phyloP scores from a whole-genome alignment of 2,797 vertebrate species.

The Bryconaethiops microstoma region DNA sequence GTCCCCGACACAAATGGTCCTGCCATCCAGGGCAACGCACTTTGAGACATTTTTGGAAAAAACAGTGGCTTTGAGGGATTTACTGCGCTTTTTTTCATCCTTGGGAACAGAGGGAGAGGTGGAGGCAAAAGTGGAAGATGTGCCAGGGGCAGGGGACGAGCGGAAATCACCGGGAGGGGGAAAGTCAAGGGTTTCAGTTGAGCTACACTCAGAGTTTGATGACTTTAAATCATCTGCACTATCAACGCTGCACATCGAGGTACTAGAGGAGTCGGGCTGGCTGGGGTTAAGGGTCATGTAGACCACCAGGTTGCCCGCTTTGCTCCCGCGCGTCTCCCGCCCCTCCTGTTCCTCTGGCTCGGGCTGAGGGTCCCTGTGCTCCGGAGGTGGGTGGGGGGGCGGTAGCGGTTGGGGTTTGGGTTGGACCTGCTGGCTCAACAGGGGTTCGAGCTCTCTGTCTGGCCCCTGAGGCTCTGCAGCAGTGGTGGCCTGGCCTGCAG shows the following conservation, averaged over 20 bases:
- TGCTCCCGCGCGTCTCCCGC: slow-evolving; percentile 83
- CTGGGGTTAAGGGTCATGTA: slow-evolving; percentile 88
- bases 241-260: slow-evolving; percentile 88
- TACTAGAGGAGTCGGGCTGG: slow-evolving; percentile 86
- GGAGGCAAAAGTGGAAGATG: slow-evolving; percentile 52
- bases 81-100: slow-evolving; percentile 88
- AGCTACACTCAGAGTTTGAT: slow-evolving; percentile 91
- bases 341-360: slow-evolving; percentile 75
- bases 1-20: slow-evolving; percentile 94
- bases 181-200: slow-evolving; percentile 89
- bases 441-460: slow-evolving; percentile 70
- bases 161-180: slow-evolving; percentile 86
- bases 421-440: slow-evolving; percentile 47
- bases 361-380: slow-evolving; percentile 52
- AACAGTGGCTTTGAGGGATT: slow-evolving; percentile 89
- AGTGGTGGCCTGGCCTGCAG: slow-evolving; percentile 81
- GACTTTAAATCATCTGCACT: slow-evolving; percentile 89
- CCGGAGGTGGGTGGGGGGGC: slow-evolving; percentile 22
- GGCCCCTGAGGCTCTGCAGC: slow-evolving; percentile 79
- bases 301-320: slow-evolving; percentile 83
- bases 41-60: slow-evolving; percentile 98
- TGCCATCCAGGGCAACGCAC: slow-evolving; percentile 89
- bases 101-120: slow-evolving; percentile 69
- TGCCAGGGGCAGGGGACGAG: slow-evolving; percentile 67
- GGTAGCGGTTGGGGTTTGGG: slow-evolving; percentile 51